Evolutionary conservation across 2,888 invertebrate species (phyloP).

Genomic region (Timandra comae): DNA sequence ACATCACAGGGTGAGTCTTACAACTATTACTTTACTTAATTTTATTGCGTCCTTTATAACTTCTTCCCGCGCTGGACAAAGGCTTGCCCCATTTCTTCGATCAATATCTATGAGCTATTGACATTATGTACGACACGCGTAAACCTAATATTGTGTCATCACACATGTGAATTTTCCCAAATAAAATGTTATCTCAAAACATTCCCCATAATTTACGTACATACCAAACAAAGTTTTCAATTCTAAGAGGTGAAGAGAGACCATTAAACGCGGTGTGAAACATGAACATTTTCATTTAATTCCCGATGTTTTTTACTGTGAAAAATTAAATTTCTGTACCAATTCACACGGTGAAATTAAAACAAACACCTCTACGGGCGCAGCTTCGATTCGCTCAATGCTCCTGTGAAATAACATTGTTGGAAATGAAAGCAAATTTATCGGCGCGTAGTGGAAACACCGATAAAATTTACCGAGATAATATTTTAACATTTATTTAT

Average conservation of each 20-base stretch:
- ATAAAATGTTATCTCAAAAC: too few species aligned
- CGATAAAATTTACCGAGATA: neutral
- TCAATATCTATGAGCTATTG: too few species aligned
- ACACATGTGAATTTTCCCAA: too few species aligned
- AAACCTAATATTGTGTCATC: too few species aligned
- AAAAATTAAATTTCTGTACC: slow-evolving; percentile 10
- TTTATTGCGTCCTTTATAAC: too few species aligned
- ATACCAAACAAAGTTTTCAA: too few species aligned
- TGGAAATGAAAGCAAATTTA: slow-evolving; percentile 1
- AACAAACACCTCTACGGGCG: slow-evolving; percentile 9
- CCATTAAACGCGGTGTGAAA: neutral
- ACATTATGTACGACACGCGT: too few species aligned
- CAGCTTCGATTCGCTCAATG: slow-evolving; percentile 2
- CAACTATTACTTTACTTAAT: neutral
- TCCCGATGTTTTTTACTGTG: neutral
- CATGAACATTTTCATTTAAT: slow-evolving; percentile 1
- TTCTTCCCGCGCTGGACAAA: too few species aligned
- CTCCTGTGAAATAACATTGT: slow-evolving; percentile 3
- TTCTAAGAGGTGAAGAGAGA: neutral
- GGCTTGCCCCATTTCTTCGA: too few species aligned
- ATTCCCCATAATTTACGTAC: too few species aligned
- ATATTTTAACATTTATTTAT: slow-evolving; percentile 1
- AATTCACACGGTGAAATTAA: slow-evolving; percentile 6
- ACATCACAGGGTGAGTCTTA: slow-evolving; percentile 83
- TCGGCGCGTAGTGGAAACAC: neutral